Evolutionary conservation across 2,797 vertebrate genomes (phyloP).

Genomic region (Mustela erminea): DNA sequence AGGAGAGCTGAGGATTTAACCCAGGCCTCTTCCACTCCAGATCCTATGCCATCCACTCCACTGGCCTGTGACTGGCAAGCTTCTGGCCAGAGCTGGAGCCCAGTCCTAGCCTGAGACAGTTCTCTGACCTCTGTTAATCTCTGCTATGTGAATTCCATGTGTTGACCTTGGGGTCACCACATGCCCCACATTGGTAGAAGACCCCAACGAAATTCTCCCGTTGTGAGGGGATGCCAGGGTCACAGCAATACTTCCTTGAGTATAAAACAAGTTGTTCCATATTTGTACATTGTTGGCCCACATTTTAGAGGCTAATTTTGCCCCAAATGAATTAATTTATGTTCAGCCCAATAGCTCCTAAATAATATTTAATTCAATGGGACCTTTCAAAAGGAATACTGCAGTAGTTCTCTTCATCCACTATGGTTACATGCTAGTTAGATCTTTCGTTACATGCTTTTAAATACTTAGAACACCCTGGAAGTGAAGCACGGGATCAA

Average conservation of each 20-base stretch:
- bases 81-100: background rate
- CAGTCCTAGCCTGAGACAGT: background rate
- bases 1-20: background rate
- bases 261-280: background rate
- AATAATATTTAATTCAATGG: conserved; percentile 36
- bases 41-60: background rate
- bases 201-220: background rate
- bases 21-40: background rate
- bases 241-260: background rate
- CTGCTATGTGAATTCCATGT: background rate
- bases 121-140: background rate
- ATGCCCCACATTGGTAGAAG: background rate
- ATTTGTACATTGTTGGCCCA: background rate
- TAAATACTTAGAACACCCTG: conserved; percentile 52
- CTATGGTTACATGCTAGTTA: background rate
- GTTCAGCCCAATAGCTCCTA: background rate
- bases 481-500: conserved; percentile 57
- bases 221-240: no score
- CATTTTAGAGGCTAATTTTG: conserved; percentile 44
- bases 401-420: conserved; percentile 39
- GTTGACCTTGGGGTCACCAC: background rate
- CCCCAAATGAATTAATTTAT: conserved; percentile 49
- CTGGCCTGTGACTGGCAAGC: background rate
- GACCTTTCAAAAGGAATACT: conserved; percentile 72
- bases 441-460: conserved; percentile 18